These are phyloP conservation scores for Hemiscyllium ocellatum DNA, from an alignment of 2,113 vertebrate genomes.

Conservation along the genomic window DNA sequence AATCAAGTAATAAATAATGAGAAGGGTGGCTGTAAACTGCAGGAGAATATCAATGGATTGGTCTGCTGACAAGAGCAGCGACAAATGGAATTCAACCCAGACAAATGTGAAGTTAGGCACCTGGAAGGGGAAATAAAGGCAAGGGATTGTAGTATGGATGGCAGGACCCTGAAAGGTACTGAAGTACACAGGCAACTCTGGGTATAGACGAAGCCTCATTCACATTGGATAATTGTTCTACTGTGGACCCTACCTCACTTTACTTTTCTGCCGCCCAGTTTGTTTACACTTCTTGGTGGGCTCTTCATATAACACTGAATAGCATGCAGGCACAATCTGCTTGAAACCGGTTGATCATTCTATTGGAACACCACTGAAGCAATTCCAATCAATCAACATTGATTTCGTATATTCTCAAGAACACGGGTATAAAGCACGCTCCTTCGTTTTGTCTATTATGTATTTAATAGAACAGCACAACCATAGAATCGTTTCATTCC, in stretches of 20 bases:
- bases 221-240: neutral
- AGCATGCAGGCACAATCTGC: neutral
- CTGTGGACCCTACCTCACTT: neutral
- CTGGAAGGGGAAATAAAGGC: too few relatives aligned
- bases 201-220: neutral
- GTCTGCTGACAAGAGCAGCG: too few relatives aligned
- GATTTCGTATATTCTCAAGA: neutral
- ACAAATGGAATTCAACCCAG: too few relatives aligned
- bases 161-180: too few relatives aligned
- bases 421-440: neutral
- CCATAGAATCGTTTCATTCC: neutral
- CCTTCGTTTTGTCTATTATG: neutral
- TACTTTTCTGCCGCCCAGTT: neutral
- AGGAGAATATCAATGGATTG: too few relatives aligned
- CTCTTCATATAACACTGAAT: neutral
- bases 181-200: too few relatives aligned
- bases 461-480: too few relatives aligned
- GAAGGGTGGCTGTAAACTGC: too few relatives aligned
- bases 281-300: neutral
- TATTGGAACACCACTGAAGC: neutral
- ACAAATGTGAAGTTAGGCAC: too few relatives aligned
- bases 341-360: neutral
- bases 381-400: neutral
- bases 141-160: too few relatives aligned
- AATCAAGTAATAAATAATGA: too few relatives aligned